These are phyloP conservation scores for pig (Sus scrofa) DNA, from an alignment of 2,113 vertebrate genomes.

Conservation along the genomic window DNA sequence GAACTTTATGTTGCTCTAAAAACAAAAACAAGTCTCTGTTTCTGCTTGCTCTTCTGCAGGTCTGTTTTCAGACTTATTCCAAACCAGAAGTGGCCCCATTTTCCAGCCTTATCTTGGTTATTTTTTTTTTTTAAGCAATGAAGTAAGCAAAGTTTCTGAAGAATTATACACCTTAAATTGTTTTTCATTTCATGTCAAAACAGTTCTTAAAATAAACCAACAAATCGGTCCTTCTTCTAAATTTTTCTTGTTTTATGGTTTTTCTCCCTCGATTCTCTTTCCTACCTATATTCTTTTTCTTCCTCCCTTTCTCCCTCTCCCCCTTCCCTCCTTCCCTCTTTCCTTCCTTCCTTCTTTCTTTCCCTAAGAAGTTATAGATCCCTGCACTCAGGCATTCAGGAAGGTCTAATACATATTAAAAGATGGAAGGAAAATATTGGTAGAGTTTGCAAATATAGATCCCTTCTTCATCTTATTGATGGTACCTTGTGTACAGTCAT, in stretches of 20 bases:
- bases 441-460: neutral
- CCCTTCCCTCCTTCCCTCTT: neutral
- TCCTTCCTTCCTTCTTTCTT: neutral
- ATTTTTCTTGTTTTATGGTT: neutral
- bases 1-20: neutral
- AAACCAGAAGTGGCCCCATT: neutral
- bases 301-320: neutral
- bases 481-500: neutral
- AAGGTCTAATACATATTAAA: neutral
- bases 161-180: neutral
- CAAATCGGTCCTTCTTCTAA: neutral
- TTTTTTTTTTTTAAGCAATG: neutral
- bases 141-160: neutral
- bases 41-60: neutral
- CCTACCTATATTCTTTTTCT: neutral
- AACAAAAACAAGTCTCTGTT: neutral
- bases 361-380: neutral
- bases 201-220: neutral
- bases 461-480: neutral
- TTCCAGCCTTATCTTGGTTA: neutral
- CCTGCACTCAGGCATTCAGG: neutral
- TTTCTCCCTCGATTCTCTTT: neutral
- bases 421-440: neutral
- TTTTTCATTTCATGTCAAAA: neutral
- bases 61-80: neutral